phyloP scores from a whole-genome alignment of 2,888 invertebrate species.

The Rhingia campestris region DNA sequence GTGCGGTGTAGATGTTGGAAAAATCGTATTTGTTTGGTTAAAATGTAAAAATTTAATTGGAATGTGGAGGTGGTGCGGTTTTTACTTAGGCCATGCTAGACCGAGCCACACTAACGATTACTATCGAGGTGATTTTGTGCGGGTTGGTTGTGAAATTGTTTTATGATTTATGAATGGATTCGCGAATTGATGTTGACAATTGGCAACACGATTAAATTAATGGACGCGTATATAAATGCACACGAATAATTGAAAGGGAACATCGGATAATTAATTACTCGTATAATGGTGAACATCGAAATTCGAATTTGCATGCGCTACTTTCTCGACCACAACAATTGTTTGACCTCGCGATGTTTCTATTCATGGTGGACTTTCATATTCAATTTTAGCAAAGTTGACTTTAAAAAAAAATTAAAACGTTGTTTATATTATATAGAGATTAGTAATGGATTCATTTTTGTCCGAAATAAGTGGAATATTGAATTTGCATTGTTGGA shows the following conservation, averaged over 20 bases:
- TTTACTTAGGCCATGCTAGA: constrained; percentile 15
- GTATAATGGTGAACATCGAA: no score
- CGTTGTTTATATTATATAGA: no score
- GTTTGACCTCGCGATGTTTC: no score
- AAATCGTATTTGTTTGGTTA: constrained; percentile 33
- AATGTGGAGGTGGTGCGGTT: constrained; percentile 55
- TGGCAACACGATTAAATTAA: constrained; percentile 54
- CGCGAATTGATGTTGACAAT: constrained; percentile 49
- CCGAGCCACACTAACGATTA: constrained; percentile 5
- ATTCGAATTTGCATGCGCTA: no score
- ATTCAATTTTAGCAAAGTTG: no score
- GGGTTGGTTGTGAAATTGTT: constrained; percentile 53
- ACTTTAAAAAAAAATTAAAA: no score
- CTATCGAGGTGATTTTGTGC: constrained; percentile 30
- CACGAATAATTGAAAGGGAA: constrained; percentile 23
- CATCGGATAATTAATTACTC: constrained; percentile 8
- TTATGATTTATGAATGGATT: constrained; percentile 66
- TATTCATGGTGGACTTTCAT: no score
- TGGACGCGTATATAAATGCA: constrained; percentile 16
- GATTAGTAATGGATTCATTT: no score
- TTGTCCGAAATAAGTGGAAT: no score
- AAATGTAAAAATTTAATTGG: constrained; percentile 66
- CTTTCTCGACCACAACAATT: no score
- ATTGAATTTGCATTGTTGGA: no score
- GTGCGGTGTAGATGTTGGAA: constrained; percentile 4